Evolutionary conservation across 2,888 invertebrate species (phyloP).

Genomic region (Mythimna impura): DNA sequence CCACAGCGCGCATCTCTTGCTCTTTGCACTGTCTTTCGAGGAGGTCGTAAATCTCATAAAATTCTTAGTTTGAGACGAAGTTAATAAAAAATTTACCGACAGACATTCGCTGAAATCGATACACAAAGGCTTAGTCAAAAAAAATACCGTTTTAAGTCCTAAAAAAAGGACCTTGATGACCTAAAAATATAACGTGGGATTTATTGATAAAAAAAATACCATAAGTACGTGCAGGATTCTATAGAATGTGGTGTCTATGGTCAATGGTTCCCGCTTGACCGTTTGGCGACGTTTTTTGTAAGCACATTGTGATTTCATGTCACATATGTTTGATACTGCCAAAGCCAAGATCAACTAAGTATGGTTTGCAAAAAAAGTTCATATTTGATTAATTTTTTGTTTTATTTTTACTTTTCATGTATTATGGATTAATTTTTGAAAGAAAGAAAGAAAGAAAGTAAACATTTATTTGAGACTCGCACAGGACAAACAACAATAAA

Average conservation of each 20-base stretch:
- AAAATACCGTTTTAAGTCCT: conserved; percentile 24
- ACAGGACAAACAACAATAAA: too few relatives aligned
- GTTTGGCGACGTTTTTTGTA: conserved; percentile 59
- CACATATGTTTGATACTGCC: conserved; percentile 57
- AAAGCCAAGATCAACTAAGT: conserved; percentile 60
- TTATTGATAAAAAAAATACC: conserved; percentile 39
- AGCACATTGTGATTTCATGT: conserved; percentile 62
- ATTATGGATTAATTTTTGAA: too few relatives aligned
- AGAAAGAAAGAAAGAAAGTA: too few relatives aligned
- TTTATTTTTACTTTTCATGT: background rate
- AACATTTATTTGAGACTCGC: too few relatives aligned
- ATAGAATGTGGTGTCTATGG: conserved; percentile 31
- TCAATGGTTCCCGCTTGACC: conserved; percentile 24
- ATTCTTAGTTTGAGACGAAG: too few relatives aligned
- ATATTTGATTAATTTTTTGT: background rate
- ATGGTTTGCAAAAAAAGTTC: conserved; percentile 42
- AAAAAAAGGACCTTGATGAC: conserved; percentile 47
- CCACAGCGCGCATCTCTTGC: too few relatives aligned
- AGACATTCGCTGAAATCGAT: too few relatives aligned
- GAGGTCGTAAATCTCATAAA: too few relatives aligned
- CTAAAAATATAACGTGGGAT: conserved; percentile 27
- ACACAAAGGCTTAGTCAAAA: background rate
- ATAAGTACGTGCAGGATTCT: conserved; percentile 52
- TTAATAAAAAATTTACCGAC: too few relatives aligned
- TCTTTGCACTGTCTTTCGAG: too few relatives aligned